Percentiles rank a stretch among this genome's conserved stretches.
Evolutionary conservation across 2,888 invertebrate genomes (phyloP).

Genomic region (Dasypogon diadema): DNA sequence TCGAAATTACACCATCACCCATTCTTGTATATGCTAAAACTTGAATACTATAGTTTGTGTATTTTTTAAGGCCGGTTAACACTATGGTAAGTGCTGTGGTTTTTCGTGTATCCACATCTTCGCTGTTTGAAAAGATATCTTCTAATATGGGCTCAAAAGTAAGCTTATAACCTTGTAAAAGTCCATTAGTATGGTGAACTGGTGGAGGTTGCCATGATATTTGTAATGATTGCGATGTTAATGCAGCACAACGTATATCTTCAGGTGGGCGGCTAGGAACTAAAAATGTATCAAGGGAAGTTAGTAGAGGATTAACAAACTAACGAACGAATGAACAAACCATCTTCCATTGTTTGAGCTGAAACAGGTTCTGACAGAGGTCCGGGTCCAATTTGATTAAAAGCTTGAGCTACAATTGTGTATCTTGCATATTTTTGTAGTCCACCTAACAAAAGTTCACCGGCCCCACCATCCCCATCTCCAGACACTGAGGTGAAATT

Average conservation of each 20-base stretch:
- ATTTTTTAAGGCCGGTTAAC: slow-evolving; percentile 78
- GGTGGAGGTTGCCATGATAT: slow-evolving; percentile 86
- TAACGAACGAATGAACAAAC: slow-evolving; percentile 66
- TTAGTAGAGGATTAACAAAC: background rate
- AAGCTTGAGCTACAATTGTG: slow-evolving; percentile 78
- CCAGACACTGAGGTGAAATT: slow-evolving; percentile 78
- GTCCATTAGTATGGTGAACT: slow-evolving; percentile 78
- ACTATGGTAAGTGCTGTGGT: slow-evolving; percentile 79
- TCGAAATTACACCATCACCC: slow-evolving; percentile 80
- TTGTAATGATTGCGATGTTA: slow-evolving; percentile 81
- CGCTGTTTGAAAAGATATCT: slow-evolving; percentile 70
- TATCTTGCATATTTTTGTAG: slow-evolving; percentile 77
- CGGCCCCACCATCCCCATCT: slow-evolving; percentile 77
- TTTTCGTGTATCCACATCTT: slow-evolving; percentile 74
- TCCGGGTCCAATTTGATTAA: slow-evolving; percentile 80
- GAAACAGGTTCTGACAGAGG: slow-evolving; percentile 77
- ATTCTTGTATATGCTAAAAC: slow-evolving; percentile 83
- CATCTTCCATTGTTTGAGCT: slow-evolving; percentile 81
- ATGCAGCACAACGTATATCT: slow-evolving; percentile 79
- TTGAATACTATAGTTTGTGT: slow-evolving; percentile 85
- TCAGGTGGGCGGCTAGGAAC: slow-evolving; percentile 85
- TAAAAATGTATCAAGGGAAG: slow-evolving; percentile 67
- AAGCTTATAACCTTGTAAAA: slow-evolving; percentile 81
- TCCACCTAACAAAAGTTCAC: slow-evolving; percentile 75
- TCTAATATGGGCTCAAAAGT: slow-evolving; percentile 76